A percentile compares a stretch with the other conserved stretches of the same genome.
Conservation (phyloP, 2,888 invertebrate genomes). For the Fissipunctia ypsillon region DNA sequence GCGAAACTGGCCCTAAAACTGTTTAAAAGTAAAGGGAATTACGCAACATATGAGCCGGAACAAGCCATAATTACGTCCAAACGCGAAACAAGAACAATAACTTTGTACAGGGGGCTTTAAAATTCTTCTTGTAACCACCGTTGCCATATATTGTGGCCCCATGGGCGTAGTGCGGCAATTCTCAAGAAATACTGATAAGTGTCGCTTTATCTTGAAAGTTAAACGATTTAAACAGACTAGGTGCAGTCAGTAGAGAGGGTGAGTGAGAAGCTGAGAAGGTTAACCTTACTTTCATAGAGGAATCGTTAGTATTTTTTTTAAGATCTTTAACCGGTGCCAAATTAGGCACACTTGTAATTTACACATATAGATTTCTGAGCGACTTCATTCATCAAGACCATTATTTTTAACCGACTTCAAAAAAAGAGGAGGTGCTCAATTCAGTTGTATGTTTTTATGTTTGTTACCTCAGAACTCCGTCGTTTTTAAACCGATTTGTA, state of each 20-base stretch:
- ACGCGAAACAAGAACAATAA: constrained; percentile 59
- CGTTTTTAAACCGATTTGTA: no score
- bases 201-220: constrained; percentile 67
- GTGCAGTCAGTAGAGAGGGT: neutral
- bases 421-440: no score
- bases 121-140: constrained; percentile 64
- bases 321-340: neutral
- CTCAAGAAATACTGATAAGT: constrained; percentile 68
- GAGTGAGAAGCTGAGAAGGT: constrained; percentile 32
- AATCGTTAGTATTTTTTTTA: neutral
- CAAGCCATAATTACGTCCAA: constrained; percentile 51
- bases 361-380: neutral
- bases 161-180: constrained; percentile 57
- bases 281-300: neutral
- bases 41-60: constrained; percentile 37
- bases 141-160: constrained; percentile 59
- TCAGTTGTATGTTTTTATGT: no score
- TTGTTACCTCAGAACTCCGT: no score
- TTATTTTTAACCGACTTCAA: no score
- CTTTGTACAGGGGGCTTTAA: constrained; percentile 40
- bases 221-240: constrained; percentile 67
- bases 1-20: constrained; percentile 3
- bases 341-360: neutral
- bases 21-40: constrained; percentile 27
- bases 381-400: neutral